A percentile compares a stretch with the other conserved stretches of the same genome.
Evolutionary conservation across 2,888 invertebrate genomes (phyloP).

Genomic region (Embidobia sp.): DNA sequence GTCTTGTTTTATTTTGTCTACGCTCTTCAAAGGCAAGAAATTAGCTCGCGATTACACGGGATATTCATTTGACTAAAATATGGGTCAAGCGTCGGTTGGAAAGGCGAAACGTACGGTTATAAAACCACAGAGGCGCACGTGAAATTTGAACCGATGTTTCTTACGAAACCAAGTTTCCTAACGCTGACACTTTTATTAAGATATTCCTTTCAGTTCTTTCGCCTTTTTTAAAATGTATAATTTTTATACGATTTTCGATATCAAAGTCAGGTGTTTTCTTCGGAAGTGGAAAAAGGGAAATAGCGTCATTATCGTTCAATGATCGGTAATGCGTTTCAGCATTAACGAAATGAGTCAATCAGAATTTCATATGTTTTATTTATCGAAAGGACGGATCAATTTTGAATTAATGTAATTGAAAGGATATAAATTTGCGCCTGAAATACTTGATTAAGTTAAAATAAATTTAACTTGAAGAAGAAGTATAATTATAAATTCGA

Average conservation of each 20-base stretch:
- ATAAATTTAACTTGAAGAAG: neutral
- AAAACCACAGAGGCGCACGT: conserved; percentile 29
- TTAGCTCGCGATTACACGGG: conserved; percentile 27
- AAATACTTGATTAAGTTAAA: too few relatives aligned
- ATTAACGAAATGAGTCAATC: too few relatives aligned
- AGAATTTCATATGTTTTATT: too few relatives aligned
- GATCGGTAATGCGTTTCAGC: too few relatives aligned
- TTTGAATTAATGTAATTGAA: too few relatives aligned
- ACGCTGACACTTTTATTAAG: conserved; percentile 18
- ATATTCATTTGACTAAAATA: conserved; percentile 47
- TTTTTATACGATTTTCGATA: too few relatives aligned
- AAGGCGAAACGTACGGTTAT: conserved; percentile 24
- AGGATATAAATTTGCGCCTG: too few relatives aligned
- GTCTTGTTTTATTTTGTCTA: conserved; percentile 23
- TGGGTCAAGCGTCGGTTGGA: conserved; percentile 43
- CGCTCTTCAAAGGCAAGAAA: conserved; percentile 22
- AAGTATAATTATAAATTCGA: neutral
- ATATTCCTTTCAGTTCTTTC: conserved; percentile 7
- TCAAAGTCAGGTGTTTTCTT: too few relatives aligned
- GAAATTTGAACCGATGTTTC: conserved; percentile 32
- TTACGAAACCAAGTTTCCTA: conserved; percentile 39
- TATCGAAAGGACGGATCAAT: too few relatives aligned
- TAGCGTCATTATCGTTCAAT: too few relatives aligned
- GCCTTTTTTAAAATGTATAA: too few relatives aligned
- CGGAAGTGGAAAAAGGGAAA: too few relatives aligned